phyloP scores from a whole-genome alignment of 2,888 invertebrate species.

The Cerceris rybyensis region DNA sequence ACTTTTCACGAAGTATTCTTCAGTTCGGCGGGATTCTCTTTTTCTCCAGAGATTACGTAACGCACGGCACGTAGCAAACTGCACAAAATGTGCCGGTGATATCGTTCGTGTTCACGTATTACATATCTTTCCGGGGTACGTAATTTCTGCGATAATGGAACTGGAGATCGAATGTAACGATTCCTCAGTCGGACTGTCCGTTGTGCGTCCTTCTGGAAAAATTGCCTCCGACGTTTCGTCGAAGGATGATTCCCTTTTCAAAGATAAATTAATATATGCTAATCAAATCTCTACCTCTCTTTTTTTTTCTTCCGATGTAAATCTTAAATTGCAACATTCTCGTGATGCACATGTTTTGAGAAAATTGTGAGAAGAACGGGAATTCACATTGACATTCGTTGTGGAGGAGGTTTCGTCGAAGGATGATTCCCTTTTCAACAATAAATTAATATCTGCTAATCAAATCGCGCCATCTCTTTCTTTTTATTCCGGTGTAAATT shows the following conservation, averaged over 20 bases:
- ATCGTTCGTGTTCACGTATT: constrained; percentile 6
- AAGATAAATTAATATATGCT: constrained; percentile 4
- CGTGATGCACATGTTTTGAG: too few relatives aligned
- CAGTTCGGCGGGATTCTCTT: constrained; percentile 12
- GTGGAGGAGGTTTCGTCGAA: neutral
- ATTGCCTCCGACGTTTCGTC: neutral
- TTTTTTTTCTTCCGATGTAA: neutral
- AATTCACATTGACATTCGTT: too few relatives aligned
- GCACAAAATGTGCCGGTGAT: constrained; percentile 19
- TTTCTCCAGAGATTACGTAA: constrained; percentile 21
- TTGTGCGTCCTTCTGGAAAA: constrained; percentile 19
- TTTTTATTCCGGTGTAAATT: neutral
- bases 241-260: constrained; percentile 7
- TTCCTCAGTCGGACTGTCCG: constrained; percentile 14
- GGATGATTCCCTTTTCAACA: constrained; percentile 3
- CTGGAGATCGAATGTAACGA: constrained; percentile 19
- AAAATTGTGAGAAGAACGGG: too few relatives aligned
- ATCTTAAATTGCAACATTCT: neutral
- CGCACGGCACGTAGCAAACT: constrained; percentile 11
- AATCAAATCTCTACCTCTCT: neutral
- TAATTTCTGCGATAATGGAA: constrained; percentile 37
- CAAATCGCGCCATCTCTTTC: neutral
- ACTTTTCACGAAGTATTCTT: neutral
- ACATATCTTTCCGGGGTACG: constrained; percentile 29
- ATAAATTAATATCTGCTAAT: constrained; percentile 5